phyloP scores from a whole-genome alignment of 2,888 invertebrate genomes.

The Nomada fucata region DNA sequence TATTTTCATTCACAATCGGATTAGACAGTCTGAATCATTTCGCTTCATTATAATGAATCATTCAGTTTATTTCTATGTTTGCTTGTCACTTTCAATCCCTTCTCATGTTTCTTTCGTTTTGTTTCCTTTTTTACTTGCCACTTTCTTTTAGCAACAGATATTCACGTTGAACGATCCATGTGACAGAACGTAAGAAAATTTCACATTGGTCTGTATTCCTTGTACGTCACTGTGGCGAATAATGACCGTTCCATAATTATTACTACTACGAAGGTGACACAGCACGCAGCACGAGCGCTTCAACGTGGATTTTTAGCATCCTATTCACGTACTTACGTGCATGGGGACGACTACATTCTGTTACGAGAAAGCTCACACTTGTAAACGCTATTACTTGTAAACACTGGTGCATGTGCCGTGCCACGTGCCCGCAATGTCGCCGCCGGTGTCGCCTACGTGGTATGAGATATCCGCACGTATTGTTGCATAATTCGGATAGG shows the following conservation, averaged over 20 bases:
- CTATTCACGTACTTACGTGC: conserved; percentile 8
- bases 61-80: background rate
- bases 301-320: conserved; percentile 23
- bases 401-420: conserved; percentile 65
- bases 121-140: background rate
- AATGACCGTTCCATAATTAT: conserved; percentile 43
- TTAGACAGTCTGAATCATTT: background rate
- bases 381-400: conserved; percentile 35
- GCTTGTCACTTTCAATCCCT: background rate
- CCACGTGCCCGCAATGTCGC: conserved; percentile 66
- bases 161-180: background rate
- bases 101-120: background rate
- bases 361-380: conserved; percentile 53
- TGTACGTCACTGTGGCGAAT: background rate
- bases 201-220: background rate
- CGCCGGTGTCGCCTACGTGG: conserved; percentile 44
- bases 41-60: background rate
- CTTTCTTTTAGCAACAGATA: background rate
- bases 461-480: conserved; percentile 37
- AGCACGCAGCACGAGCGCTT: background rate
- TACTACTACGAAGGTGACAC: conserved; percentile 52
- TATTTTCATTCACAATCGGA: background rate
- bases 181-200: background rate
- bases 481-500: conserved; percentile 60
- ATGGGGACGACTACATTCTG: conserved; percentile 40